Evolutionary conservation across 2,888 invertebrate genomes (phyloP).

Genomic region (Brenthis hecate): DNA sequence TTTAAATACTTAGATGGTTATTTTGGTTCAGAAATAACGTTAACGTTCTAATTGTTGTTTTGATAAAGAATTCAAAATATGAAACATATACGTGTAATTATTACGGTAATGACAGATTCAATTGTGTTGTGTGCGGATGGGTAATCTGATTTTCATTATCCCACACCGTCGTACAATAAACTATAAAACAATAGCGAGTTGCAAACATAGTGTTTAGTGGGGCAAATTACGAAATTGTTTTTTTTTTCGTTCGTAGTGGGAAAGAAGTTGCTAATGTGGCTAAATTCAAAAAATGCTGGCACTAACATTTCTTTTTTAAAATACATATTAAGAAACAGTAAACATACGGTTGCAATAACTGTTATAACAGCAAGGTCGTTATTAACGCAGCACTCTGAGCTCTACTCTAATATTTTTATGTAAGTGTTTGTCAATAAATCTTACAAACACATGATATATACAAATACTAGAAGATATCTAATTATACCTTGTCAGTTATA

Average conservation of each 20-base stretch:
- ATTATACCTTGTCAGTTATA: too few species aligned
- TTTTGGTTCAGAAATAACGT: not conserved
- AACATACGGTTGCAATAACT: not conserved
- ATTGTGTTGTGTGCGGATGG: conserved; percentile 30
- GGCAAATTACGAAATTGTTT: conserved; percentile 35
- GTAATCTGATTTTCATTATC: conserved; percentile 37
- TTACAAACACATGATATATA: too few species aligned
- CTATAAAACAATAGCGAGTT: conserved; percentile 33
- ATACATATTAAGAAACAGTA: not conserved
- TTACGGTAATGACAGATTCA: conserved; percentile 27
- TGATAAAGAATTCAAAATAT: conserved; percentile 25
- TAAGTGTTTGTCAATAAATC: too few species aligned
- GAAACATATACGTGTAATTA: conserved; percentile 29
- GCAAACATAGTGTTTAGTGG: conserved; percentile 32
- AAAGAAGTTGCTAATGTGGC: not conserved
- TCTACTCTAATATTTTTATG: too few species aligned
- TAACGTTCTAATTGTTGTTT: conserved; percentile 17
- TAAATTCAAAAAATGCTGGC: not conserved
- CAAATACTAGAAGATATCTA: too few species aligned
- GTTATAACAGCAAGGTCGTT: too few species aligned
- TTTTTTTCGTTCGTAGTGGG: conserved; percentile 14
- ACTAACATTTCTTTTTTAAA: not conserved
- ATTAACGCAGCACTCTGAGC: too few species aligned
- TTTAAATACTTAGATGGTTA: not conserved
- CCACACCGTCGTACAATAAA: conserved; percentile 32